phyloP scores from a whole-genome alignment of 2,113 vertebrate genomes.

The Entomyzon cyanotis region DNA sequence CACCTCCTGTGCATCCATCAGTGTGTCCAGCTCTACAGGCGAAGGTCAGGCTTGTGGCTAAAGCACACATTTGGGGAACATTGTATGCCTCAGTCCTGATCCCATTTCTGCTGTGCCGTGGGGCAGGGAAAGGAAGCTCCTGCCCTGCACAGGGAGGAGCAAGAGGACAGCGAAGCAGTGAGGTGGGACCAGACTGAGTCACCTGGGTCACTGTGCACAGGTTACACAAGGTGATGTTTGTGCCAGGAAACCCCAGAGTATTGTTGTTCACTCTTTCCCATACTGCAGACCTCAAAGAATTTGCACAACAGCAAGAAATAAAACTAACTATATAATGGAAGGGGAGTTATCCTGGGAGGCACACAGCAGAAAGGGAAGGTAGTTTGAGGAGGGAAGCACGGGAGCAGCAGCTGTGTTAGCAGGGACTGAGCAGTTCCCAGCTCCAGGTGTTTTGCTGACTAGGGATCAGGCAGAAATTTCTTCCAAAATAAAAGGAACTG shows the following conservation, averaged over 20 bases:
- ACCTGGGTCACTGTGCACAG: neutral
- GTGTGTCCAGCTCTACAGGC: rapidly evolving
- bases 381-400: neutral
- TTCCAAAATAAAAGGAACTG: neutral
- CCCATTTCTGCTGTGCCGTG: neutral
- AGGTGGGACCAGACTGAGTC: neutral
- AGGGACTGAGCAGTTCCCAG: neutral
- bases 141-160: neutral
- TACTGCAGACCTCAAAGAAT: neutral
- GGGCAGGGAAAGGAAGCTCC: no score
- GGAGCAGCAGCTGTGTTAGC: neutral
- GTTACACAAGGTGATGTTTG: neutral
- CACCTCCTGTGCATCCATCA: rapidly evolving
- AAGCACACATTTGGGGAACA: rapidly evolving
- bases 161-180: neutral
- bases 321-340: neutral
- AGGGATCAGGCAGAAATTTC: neutral
- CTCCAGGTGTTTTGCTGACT: neutral
- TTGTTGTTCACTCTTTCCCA: neutral
- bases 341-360: neutral
- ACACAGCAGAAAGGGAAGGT: neutral
- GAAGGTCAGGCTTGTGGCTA: neutral
- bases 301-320: neutral
- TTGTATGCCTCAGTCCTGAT: no score
- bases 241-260: neutral